These are phyloP conservation scores for Eubucco bourcierii DNA, from an alignment of 2,113 vertebrate species.

Conservation along the genomic window DNA sequence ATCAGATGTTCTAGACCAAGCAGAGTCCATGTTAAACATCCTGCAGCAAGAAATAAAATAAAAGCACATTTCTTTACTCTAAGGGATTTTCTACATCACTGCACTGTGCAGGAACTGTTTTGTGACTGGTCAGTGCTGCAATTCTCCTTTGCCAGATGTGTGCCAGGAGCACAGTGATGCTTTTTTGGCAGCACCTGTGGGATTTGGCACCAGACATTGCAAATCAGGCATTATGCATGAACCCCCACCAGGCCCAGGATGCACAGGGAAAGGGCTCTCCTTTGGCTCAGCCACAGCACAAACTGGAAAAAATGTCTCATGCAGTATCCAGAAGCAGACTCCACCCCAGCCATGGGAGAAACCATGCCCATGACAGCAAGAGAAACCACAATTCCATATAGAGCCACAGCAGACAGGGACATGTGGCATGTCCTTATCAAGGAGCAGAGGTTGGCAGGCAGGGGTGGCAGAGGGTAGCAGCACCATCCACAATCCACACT, in stretches of 20 bases:
- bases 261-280: neutral
- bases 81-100: neutral
- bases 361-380: rapidly evolving
- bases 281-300: neutral
- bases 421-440: neutral
- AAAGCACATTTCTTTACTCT: rapidly evolving
- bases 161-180: neutral
- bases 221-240: neutral
- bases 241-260: neutral
- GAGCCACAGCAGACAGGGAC: rapidly evolving
- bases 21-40: neutral
- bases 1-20: neutral
- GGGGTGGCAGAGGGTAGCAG: neutral
- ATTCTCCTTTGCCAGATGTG: neutral
- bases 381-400: neutral
- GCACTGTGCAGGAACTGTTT: neutral
- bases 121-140: neutral
- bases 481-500: neutral
- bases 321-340: neutral
- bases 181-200: neutral
- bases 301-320: neutral
- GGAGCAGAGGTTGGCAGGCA: neutral
- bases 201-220: neutral
- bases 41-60: neutral
- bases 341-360: neutral